Evolutionary conservation across 1,140 invertebrate species (phyloP).

Genomic region (Scaptomyza pallida): DNA sequence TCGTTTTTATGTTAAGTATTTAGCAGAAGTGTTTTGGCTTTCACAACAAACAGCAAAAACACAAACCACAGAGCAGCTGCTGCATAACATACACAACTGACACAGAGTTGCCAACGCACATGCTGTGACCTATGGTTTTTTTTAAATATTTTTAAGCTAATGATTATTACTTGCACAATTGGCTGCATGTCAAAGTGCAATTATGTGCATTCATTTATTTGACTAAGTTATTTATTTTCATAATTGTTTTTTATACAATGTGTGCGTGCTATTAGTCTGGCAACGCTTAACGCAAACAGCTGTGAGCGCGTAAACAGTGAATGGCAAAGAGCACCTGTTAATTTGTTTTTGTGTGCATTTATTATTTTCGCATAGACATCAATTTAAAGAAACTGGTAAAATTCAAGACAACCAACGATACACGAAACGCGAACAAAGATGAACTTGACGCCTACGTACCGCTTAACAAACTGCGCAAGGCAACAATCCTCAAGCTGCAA

Average conservation of each 20-base stretch:
- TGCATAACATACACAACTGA: conserved; percentile 14
- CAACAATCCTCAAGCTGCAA: conserved; percentile 68
- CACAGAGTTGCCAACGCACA: conserved; percentile 30
- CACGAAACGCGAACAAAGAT: conserved; percentile 23
- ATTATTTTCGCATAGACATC: conserved; percentile 61
- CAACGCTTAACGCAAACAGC: conserved; percentile 27
- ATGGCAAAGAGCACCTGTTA: conserved; percentile 49
- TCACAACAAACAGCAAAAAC: conserved; percentile 52
- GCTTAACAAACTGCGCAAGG: conserved; percentile 73
- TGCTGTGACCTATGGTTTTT: not conserved
- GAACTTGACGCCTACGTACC: conserved; percentile 79
- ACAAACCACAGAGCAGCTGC: conserved; percentile 59
- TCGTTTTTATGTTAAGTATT: conserved; percentile 55
- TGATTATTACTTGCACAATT: conserved; percentile 6
- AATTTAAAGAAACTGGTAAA: conserved; percentile 79
- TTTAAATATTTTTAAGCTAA: not conserved
- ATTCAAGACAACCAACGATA: conserved; percentile 55
- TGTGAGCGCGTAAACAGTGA: conserved; percentile 21
- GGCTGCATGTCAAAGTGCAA: not conserved
- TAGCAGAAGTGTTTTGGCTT: conserved; percentile 62
- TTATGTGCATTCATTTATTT: conserved; percentile 1
- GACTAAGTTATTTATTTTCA: conserved; percentile 28
- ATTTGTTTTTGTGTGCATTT: conserved; percentile 26
- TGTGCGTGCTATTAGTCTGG: conserved; percentile 4
- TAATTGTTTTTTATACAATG: conserved; percentile 8